Evolutionary conservation across 2,888 invertebrate species (phyloP).

Genomic region (Beris morrisii): DNA sequence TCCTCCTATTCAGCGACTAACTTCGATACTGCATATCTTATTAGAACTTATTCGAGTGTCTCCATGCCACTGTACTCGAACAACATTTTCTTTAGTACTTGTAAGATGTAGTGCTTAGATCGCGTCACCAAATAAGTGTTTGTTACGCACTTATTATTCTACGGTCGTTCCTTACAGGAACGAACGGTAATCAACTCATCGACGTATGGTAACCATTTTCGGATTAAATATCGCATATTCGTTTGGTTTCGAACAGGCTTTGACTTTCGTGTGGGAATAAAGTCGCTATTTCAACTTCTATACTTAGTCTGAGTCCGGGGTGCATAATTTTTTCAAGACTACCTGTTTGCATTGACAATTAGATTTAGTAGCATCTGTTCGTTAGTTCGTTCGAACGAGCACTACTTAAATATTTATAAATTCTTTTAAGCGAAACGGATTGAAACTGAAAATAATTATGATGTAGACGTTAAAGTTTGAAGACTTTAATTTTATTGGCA

Average conservation of each 20-base stretch:
- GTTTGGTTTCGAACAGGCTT: too few species aligned
- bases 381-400: conserved; percentile 8
- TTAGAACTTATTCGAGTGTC: background rate
- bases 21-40: background rate
- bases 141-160: conserved; percentile 21
- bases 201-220: conserved; percentile 14
- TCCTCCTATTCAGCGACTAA: too few species aligned
- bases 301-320: too few species aligned
- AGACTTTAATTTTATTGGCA: too few species aligned
- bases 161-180: conserved; percentile 14
- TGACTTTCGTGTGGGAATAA: too few species aligned
- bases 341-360: conserved; percentile 28
- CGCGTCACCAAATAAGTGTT: conserved; percentile 5
- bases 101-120: background rate
- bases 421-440: conserved; percentile 20
- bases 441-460: conserved; percentile 30
- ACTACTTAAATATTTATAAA: conserved; percentile 28
- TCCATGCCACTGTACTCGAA: background rate
- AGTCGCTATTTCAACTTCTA: too few species aligned
- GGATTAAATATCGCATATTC: background rate
- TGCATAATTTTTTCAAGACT: conserved; percentile 14
- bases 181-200: conserved; percentile 25
- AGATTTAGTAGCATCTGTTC: background rate
- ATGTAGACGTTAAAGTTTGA: conserved; percentile 16
- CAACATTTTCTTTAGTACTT: conserved; percentile 15